These are phyloP conservation scores for Tetramorium bicarinatum DNA, from an alignment of 2,888 invertebrate species.

Conservation along the genomic window DNA sequence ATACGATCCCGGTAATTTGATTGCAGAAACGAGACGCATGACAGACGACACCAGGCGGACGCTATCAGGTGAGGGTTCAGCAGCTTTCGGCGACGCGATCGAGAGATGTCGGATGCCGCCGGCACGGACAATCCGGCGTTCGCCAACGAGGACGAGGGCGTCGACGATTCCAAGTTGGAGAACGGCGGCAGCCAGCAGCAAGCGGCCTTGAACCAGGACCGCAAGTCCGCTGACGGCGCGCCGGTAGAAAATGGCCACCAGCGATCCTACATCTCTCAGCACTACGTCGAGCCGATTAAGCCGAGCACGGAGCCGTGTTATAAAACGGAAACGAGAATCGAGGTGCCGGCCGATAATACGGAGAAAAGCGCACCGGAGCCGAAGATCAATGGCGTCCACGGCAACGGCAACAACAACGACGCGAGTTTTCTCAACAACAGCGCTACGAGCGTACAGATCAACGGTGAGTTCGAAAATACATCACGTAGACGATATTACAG, in stretches of 20 bases:
- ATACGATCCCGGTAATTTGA: not conserved
- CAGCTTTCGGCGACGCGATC: constrained; percentile 70
- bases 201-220: constrained; percentile 73
- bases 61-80: constrained; percentile 71
- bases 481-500: not conserved
- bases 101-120: constrained; percentile 79
- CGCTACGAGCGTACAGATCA: constrained; percentile 81
- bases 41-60: constrained; percentile 74
- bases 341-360: constrained; percentile 80
- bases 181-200: constrained; percentile 66
- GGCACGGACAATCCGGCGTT: constrained; percentile 85
- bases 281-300: constrained; percentile 81
- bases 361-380: constrained; percentile 77
- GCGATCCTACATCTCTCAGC: constrained; percentile 81
- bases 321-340: constrained; percentile 83
- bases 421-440: constrained; percentile 84
- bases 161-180: constrained; percentile 59
- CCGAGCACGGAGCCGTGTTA: constrained; percentile 79
- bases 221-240: constrained; percentile 68
- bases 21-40: constrained; percentile 81
- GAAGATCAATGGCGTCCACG: constrained; percentile 83
- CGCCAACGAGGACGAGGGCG: constrained; percentile 81
- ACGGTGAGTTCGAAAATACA: constrained; percentile 64
- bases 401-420: constrained; percentile 84
- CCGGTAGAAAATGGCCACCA: constrained; percentile 81